Evolutionary conservation across 2,113 vertebrate genomes (phyloP), one percentile per base, ranked within the genome.

Genomic region (Patagioenas fasciata): DNA sequence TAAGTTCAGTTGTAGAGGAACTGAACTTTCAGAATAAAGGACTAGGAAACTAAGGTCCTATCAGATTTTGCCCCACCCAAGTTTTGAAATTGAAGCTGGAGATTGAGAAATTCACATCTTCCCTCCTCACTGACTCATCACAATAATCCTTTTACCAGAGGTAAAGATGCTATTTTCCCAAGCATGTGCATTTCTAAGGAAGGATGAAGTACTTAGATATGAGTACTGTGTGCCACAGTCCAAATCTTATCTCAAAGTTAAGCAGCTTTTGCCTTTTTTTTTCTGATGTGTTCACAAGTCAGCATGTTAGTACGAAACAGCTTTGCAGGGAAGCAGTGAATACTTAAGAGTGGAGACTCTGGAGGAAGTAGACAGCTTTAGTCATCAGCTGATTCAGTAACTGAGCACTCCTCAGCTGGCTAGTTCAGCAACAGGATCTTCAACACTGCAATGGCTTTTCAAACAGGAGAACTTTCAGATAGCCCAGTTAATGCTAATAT

Each of bases 321-420:
- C 67, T 84, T 66, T 80, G 64, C 75, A 84, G 51, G 56, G 48
- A 94, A 93, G 69, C 57, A 93, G 69, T 48, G 48, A 89, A 89
- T 92, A 95, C 92, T 96, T 91, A 71, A 69, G 89, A 84, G 40
- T 57, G 61, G 89, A 74, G 54, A 60, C 85, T 89, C 72, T 91
- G 78, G 57, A 91, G 66, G 74, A 92, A 96, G 73, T 21, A 23
- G 78, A 85, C 87, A 96, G 71, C 74, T 95, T 95, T 95, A 93
- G 62, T 96, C 95, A 96, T 95, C 78, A 93, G 86, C 91, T 95
- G 89, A 96, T 89, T 96, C 96, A 95, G 70, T 42, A 95, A 91
- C 91, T 95, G 91, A 95, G 95, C 79, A 87, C n/a, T 92, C 73
- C 87, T 95, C 95, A 96, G 93, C 93, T 93, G 93, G 66, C 58